These are phyloP conservation scores for Hybos culiciformis DNA, from an alignment of 2,888 invertebrate species.

Conservation along the genomic window DNA sequence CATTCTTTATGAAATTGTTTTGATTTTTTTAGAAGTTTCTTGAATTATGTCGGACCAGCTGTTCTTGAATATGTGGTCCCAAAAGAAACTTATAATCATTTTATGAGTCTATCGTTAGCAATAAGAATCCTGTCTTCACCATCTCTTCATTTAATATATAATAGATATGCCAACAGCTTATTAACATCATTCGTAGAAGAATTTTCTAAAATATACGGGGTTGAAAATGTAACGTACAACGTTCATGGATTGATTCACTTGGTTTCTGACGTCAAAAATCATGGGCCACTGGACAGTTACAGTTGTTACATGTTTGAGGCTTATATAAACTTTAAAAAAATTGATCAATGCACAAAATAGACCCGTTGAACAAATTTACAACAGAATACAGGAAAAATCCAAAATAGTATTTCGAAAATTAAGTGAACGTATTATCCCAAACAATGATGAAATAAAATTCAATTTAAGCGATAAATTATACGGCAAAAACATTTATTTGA, in stretches of 20 bases:
- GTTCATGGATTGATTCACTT: slow-evolving; percentile 11
- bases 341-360: too few relatives aligned
- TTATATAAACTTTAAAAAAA: too few relatives aligned
- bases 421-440: too few relatives aligned
- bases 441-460: too few relatives aligned
- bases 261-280: slow-evolving; percentile 8
- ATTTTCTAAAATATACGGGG: slow-evolving; percentile 1
- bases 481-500: too few relatives aligned
- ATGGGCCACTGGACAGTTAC: too few relatives aligned
- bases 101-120: background rate
- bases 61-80: background rate
- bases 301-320: too few relatives aligned
- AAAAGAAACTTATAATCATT: background rate
- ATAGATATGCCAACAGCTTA: background rate
- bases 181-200: background rate
- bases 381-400: too few relatives aligned
- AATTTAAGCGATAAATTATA: too few relatives aligned
- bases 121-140: background rate
- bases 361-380: too few relatives aligned
- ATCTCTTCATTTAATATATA: background rate
- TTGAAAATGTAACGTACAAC: slow-evolving; percentile 5
- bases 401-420: too few relatives aligned
- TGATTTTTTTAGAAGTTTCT: background rate
- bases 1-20: background rate
- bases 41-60: background rate